Conservation (phyloP, 1,140 invertebrate genomes). For the Pseudomyrmex flavicornis region DNA sequence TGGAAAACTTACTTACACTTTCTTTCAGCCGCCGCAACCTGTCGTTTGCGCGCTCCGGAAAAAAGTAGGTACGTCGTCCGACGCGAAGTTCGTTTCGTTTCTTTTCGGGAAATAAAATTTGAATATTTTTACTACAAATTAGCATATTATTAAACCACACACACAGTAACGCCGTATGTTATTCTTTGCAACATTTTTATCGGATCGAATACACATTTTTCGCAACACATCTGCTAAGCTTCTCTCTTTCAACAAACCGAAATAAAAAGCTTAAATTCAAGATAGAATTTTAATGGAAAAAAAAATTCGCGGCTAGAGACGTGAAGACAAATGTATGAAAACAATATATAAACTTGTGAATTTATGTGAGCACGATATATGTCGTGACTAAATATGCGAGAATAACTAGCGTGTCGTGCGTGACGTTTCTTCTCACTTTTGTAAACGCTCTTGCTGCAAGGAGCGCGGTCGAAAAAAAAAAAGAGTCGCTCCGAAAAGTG, state of each 20-base stretch:
- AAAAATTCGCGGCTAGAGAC: neutral
- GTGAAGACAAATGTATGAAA: neutral
- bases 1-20: neutral
- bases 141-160: too few relatives aligned
- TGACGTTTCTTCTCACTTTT: neutral
- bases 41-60: neutral
- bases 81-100: neutral
- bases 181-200: too few relatives aligned
- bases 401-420: neutral
- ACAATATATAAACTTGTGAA: neutral
- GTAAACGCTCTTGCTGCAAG: too few relatives aligned
- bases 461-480: neutral
- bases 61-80: neutral
- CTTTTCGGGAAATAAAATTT: too few relatives aligned
- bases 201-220: too few relatives aligned
- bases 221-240: too few relatives aligned
- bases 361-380: neutral
- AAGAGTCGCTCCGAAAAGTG: neutral
- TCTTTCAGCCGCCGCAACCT: neutral
- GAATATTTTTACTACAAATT: too few relatives aligned
- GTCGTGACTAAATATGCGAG: neutral
- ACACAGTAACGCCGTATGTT: too few relatives aligned
- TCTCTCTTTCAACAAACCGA: neutral
- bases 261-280: neutral
- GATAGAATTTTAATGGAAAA: neutral